These are phyloP conservation scores for Callocephalon fimbriatum DNA, from an alignment of 2,113 vertebrate genomes.

Conservation along the genomic window DNA sequence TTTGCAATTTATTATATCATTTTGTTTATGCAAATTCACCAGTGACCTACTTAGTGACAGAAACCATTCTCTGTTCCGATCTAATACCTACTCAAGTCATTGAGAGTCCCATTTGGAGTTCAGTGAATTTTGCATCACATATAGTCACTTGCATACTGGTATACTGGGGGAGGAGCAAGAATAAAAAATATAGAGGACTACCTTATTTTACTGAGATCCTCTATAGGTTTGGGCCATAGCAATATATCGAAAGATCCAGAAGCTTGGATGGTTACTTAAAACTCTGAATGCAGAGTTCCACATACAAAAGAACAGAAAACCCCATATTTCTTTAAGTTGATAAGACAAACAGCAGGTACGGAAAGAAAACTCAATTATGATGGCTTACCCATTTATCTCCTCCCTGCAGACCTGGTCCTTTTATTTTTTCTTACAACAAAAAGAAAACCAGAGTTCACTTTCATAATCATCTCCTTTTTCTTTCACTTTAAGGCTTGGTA, in stretches of 20 bases:
- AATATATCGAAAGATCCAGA: background rate
- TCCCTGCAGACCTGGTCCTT: background rate
- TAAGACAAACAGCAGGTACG: background rate
- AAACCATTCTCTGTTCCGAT: background rate
- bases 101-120: background rate
- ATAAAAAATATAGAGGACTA: background rate
- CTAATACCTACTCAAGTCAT: background rate
- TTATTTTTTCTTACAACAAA: background rate
- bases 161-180: accelerated
- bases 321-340: background rate
- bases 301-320: background rate
- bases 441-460: background rate
- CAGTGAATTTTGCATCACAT: background rate
- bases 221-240: background rate
- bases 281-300: background rate
- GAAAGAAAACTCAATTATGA: background rate
- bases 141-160: background rate
- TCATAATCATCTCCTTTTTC: background rate
- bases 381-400: background rate
- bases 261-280: background rate
- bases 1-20: background rate
- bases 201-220: background rate
- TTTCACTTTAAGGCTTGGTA: background rate
- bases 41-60: background rate
- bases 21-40: conserved; percentile 3